phyloP scores from a whole-genome alignment of 2,888 invertebrate species.

The Amaurobius ferox region DNA sequence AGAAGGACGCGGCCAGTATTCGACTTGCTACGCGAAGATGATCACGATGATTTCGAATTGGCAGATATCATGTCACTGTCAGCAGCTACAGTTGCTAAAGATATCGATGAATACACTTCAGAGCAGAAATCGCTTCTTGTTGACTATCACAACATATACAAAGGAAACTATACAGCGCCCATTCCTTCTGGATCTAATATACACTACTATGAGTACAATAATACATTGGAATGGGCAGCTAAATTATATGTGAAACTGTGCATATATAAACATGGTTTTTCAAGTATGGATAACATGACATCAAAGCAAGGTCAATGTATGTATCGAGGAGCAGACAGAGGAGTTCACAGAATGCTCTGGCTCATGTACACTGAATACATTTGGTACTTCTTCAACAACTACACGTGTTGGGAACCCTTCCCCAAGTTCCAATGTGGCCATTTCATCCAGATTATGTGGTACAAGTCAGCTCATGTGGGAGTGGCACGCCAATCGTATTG shows the following conservation, averaged over 20 bases:
- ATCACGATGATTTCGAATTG: slow-evolving; percentile 33
- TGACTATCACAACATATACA: slow-evolving; percentile 18
- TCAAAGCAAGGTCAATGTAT: background rate
- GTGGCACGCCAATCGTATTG: background rate
- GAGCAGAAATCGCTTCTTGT: background rate
- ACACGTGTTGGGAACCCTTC: background rate
- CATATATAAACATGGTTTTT: background rate
- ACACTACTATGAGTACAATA: slow-evolving; percentile 21
- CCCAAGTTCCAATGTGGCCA: slow-evolving; percentile 20
- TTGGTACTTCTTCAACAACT: background rate
- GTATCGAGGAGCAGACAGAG: background rate
- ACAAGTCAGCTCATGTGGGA: background rate
- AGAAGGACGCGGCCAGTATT: no score
- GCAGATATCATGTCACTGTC: slow-evolving; percentile 13
- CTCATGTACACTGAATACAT: background rate
- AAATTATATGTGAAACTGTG: background rate
- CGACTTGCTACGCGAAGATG: slow-evolving; percentile 1
- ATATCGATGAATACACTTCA: background rate
- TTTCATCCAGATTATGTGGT: slow-evolving; percentile 8
- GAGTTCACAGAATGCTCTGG: background rate
- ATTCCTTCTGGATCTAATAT: background rate
- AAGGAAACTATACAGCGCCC: background rate
- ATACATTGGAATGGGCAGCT: slow-evolving; percentile 12
- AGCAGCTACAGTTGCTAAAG: background rate
- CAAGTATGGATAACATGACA: background rate